A percentile compares a stretch with the other conserved stretches of the same genome.
Evolutionary conservation across 2,888 invertebrate species (phyloP).

Genomic region (Patella ulyssiponensis): DNA sequence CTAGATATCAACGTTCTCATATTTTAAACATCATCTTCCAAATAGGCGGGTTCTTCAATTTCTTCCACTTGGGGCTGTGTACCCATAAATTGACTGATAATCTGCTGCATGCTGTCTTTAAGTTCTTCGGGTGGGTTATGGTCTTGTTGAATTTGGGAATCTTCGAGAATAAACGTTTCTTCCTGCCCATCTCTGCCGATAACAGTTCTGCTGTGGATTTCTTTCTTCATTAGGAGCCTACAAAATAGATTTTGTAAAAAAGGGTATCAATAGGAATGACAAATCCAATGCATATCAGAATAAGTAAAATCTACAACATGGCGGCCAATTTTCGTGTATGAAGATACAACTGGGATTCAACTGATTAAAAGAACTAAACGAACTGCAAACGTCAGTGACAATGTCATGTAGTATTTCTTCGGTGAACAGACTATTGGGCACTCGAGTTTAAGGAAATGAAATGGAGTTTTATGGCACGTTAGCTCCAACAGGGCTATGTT

Average conservation of each 20-base stretch:
- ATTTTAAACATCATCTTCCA: constrained; percentile 51
- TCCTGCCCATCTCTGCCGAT: constrained; percentile 65
- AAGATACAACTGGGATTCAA: neutral
- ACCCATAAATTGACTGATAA: constrained; percentile 70
- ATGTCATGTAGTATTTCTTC: too few relatives aligned
- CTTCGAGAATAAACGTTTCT: constrained; percentile 74
- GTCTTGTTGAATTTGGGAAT: constrained; percentile 79
- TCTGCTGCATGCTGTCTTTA: constrained; percentile 67
- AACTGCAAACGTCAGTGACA: too few relatives aligned
- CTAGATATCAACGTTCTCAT: neutral
- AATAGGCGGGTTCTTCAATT: constrained; percentile 28
- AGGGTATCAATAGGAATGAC: too few relatives aligned
- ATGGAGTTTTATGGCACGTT: too few relatives aligned
- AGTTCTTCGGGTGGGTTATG: constrained; percentile 76
- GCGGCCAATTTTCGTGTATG: too few relatives aligned
- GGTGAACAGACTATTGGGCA: too few relatives aligned
- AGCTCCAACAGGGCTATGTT: too few relatives aligned
- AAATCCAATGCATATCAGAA: too few relatives aligned
- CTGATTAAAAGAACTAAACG: constrained; percentile 36
- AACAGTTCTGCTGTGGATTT: constrained; percentile 68
- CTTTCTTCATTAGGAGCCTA: constrained; percentile 70
- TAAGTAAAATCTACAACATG: too few relatives aligned
- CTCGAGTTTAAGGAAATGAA: neutral
- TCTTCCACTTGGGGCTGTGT: constrained; percentile 52
- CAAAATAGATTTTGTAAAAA: neutral